These are phyloP conservation scores for Halcyon smyrnensis DNA, from an alignment of 2,797 vertebrate species.

Conservation along the genomic window DNA sequence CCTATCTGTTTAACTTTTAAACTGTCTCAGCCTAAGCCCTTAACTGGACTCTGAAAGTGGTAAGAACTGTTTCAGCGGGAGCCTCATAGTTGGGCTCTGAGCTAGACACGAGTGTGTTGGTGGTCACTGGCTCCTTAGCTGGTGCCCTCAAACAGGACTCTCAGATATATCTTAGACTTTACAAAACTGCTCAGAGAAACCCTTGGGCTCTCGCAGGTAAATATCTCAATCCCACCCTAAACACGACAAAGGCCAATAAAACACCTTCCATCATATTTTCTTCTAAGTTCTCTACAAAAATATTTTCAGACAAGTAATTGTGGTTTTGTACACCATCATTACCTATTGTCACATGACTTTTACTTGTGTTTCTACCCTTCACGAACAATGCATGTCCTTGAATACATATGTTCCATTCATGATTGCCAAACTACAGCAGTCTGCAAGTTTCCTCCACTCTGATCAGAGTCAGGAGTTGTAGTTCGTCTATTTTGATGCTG, in stretches of 20 bases:
- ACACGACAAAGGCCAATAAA: neutral
- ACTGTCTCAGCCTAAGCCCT: no score
- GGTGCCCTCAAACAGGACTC: no score
- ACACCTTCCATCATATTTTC: neutral
- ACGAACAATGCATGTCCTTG: neutral
- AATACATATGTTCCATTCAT: neutral
- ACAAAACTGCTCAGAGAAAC: no score
- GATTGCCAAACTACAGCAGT: neutral
- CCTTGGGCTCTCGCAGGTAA: no score
- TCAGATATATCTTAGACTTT: no score
- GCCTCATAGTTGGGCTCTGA: no score
- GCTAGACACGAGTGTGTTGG: no score
- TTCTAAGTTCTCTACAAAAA: neutral
- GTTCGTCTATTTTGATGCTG: neutral
- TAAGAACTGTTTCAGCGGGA: no score
- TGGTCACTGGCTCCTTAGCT: no score
- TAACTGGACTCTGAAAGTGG: no score
- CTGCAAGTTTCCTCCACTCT: neutral
- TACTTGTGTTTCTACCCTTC: neutral
- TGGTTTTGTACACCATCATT: neutral
- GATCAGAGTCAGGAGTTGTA: neutral
- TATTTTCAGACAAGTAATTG: neutral
- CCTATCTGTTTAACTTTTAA: no score
- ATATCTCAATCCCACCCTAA: no score
- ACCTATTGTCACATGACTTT: neutral